Evolutionary conservation across 1,140 invertebrate species (phyloP), one percentile per base, ranked within the genome.

Genomic region (Lysiphlebus fabarum): DNA sequence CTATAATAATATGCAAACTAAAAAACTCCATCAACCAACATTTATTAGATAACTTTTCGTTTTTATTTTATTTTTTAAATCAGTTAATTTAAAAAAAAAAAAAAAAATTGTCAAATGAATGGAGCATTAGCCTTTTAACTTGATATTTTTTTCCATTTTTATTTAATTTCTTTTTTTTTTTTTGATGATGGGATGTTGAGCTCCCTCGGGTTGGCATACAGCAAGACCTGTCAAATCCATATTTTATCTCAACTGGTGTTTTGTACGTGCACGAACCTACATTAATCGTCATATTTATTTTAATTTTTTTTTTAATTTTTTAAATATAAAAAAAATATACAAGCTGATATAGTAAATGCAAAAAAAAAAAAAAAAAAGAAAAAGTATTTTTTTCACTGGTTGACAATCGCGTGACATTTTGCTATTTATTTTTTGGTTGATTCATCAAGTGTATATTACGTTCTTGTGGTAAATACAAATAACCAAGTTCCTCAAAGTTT

Each of bases 271-370:
- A 41, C 17, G 56, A 57, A 44, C 42, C 8, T 36, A 34, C 48
- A 50, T 50, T 50, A 50, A 50, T 50, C 48, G 48, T 43, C 55
- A 44, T 49, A 47, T 34, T 42, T 40, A 49, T 34, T 50, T 44
- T 44, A 9, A 37, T 43, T 53, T 51, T 11, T 44, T 53, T 10
- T 44, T 41, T 38, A 45, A 3, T 40, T 38, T 48, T 48, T 26
- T 26, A 26, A 26, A 26, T 26, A 26, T 26, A 1, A 1, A 26
- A 26, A 26, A 26, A n/a, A n/a, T n/a, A n/a, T 26, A 26, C 17
- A 26, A 2, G 17, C 17, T 26, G 17, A 26, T 4, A 26, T 4
- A 26, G 17, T 26, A 1, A 26, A 26, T 26, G 17, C 17, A 26
- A 26, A 26, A 26, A 26, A 2, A 26, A 26, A 51, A 47, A 12